These are phyloP conservation scores for Chironomus tepperi DNA, from an alignment of 1,140 invertebrate genomes.

Conservation along the genomic window DNA sequence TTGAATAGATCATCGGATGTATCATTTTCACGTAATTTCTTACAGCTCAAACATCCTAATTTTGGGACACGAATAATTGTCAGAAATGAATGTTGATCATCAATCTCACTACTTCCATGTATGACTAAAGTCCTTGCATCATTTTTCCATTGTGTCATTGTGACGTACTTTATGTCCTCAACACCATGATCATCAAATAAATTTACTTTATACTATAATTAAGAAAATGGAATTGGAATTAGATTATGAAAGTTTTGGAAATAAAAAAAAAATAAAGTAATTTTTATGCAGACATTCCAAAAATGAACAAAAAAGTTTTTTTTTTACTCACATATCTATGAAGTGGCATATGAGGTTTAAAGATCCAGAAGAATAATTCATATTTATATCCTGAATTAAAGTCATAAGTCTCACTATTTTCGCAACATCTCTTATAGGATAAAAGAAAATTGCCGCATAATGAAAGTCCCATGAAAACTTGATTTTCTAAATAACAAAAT, in stretches of 20 bases:
- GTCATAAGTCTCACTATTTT: slow-evolving; percentile 33
- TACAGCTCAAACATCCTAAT: slow-evolving; percentile 39
- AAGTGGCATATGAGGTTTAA: slow-evolving; percentile 36
- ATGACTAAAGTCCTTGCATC: slow-evolving; percentile 47
- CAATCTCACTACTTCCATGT: slow-evolving; percentile 41
- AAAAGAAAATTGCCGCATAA: slow-evolving; percentile 86
- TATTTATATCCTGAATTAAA: slow-evolving; percentile 39
- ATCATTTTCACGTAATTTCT: slow-evolving; percentile 31
- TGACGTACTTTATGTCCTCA: slow-evolving; percentile 47
- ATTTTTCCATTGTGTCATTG: slow-evolving; percentile 50
- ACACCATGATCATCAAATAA: slow-evolving; percentile 49
- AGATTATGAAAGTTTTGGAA: background rate
- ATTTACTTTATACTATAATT: slow-evolving; percentile 37
- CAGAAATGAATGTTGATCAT: slow-evolving; percentile 39
- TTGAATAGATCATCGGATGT: slow-evolving; percentile 27
- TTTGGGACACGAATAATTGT: slow-evolving; percentile 40
- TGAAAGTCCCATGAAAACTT: slow-evolving; percentile 88
- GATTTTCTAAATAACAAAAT: slow-evolving; percentile 42
- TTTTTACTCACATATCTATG: slow-evolving; percentile 28
- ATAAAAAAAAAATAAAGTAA: background rate
- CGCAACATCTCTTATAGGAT: slow-evolving; percentile 64
- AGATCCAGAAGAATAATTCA: slow-evolving; percentile 39
- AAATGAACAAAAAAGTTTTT: background rate
- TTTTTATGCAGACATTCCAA: background rate
- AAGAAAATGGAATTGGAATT: background rate